Percentiles rank a stretch among this genome's conserved stretches.
These are phyloP conservation scores for Lycaena phlaeas DNA, from an alignment of 2,888 invertebrate genomes.

Conservation along the genomic window DNA sequence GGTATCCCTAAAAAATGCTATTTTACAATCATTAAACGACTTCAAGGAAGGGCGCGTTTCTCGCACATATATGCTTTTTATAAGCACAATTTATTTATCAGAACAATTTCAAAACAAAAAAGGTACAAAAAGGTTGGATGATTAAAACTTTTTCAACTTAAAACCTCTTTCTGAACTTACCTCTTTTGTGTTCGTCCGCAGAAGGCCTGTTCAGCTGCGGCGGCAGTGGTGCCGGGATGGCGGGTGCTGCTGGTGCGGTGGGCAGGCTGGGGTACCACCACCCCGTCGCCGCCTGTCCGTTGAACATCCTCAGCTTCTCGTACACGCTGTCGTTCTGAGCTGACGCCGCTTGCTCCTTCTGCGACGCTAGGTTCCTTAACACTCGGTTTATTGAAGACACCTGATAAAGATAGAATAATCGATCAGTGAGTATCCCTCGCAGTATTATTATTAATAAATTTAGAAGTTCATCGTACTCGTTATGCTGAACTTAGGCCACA, in stretches of 20 bases:
- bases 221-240: slow-evolving; percentile 79
- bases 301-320: slow-evolving; percentile 95
- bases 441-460: no score
- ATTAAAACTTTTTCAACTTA: no score
- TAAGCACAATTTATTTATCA: no score
- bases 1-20: no score
- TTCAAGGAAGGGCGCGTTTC: no score
- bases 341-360: slow-evolving; percentile 91
- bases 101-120: no score
- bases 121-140: no score
- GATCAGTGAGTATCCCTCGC: no score
- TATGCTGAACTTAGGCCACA: no score
- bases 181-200: slow-evolving; percentile 84
- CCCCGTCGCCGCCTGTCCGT: slow-evolving; percentile 87
- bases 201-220: slow-evolving; percentile 73
- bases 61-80: no score
- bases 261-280: slow-evolving; percentile 91
- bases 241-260: slow-evolving; percentile 79
- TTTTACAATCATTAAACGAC: no score
- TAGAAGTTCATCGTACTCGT: no score
- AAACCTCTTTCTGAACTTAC: slow-evolving; percentile 48
- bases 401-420: slow-evolving; percentile 56
- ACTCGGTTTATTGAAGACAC: slow-evolving; percentile 99
- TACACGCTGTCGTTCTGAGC: slow-evolving; percentile 92
- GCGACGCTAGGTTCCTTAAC: slow-evolving; percentile 94